Conservation (phyloP, 2,113 vertebrate genomes). For the Balaeniceps rex region DNA sequence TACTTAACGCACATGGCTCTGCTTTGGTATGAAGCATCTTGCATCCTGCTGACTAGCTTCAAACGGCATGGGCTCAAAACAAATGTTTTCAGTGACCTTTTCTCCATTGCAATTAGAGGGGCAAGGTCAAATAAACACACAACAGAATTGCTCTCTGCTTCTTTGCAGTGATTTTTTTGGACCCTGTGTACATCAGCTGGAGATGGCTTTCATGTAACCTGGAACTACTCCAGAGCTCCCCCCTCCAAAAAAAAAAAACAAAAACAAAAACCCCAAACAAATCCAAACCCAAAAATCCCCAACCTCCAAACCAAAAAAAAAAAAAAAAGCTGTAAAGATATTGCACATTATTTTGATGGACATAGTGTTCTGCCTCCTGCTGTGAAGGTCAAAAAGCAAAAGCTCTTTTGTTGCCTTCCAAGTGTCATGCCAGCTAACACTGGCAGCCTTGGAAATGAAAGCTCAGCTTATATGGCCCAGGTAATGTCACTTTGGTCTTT, state of each 20-base stretch:
- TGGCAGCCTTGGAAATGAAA: background rate
- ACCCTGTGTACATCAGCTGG: background rate
- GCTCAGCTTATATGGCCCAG: background rate
- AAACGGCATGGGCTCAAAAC: background rate
- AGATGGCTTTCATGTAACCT: background rate
- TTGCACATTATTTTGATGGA: background rate
- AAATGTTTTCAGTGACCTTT: background rate
- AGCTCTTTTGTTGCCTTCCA: background rate
- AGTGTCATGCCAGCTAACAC: rapidly evolving
- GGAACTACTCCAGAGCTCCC: background rate
- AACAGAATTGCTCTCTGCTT: background rate
- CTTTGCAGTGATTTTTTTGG: background rate
- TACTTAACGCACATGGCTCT: background rate
- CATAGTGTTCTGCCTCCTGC: background rate
- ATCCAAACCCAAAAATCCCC: too few relatives aligned
- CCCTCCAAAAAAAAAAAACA: background rate
- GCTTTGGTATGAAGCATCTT: background rate
- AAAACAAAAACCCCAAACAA: too few relatives aligned
- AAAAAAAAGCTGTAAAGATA: background rate
- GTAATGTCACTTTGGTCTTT: background rate
- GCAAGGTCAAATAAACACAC: background rate
- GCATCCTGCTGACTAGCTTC: background rate
- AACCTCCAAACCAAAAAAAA: background rate
- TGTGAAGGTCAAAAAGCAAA: background rate
- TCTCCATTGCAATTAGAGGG: background rate